Conservation (phyloP, 2,888 invertebrate genomes). For the Willowsia nigromaculata region DNA sequence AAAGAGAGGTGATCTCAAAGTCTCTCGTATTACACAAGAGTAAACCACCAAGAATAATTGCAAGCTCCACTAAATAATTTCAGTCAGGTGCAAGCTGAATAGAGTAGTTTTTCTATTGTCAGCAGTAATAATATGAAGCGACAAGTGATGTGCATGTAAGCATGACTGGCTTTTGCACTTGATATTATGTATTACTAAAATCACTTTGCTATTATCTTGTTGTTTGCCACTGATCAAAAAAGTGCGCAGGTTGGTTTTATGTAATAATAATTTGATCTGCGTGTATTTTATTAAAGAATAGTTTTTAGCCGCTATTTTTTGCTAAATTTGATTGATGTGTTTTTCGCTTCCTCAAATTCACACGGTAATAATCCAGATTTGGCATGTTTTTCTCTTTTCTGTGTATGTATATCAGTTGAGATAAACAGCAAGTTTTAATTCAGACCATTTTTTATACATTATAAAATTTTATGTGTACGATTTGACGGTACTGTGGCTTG, state of each 20-base stretch:
- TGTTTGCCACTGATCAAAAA: slow-evolving; percentile 29
- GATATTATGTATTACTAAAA: slow-evolving; percentile 43
- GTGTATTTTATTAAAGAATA: slow-evolving; percentile 45
- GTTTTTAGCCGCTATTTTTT: slow-evolving; percentile 19
- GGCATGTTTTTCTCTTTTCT: slow-evolving; percentile 24
- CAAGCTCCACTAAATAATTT: slow-evolving; percentile 58
- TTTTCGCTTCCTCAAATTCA: slow-evolving; percentile 71
- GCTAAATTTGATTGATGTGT: slow-evolving; percentile 58
- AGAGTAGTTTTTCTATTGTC: slow-evolving; percentile 37
- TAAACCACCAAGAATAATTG: slow-evolving; percentile 68
- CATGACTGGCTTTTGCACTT: slow-evolving; percentile 62
- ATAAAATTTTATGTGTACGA: too few relatives aligned
- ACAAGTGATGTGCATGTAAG: slow-evolving; percentile 60
- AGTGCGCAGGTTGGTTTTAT: slow-evolving; percentile 18
- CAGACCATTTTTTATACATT: too few relatives aligned
- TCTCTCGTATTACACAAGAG: background rate
- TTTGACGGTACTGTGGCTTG: background rate
- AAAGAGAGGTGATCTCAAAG: background rate
- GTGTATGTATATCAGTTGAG: too few relatives aligned
- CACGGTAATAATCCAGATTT: slow-evolving; percentile 69
- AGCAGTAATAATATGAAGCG: slow-evolving; percentile 59
- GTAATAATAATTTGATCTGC: slow-evolving; percentile 23
- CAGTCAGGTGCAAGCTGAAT: slow-evolving; percentile 62
- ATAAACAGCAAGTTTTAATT: background rate
- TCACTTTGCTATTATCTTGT: slow-evolving; percentile 47